A percentile compares a stretch with the other conserved stretches of the same genome.
Evolutionary conservation across 2,113 vertebrate genomes (phyloP).

Genomic region (Oncorhynchus gorbuscha): DNA sequence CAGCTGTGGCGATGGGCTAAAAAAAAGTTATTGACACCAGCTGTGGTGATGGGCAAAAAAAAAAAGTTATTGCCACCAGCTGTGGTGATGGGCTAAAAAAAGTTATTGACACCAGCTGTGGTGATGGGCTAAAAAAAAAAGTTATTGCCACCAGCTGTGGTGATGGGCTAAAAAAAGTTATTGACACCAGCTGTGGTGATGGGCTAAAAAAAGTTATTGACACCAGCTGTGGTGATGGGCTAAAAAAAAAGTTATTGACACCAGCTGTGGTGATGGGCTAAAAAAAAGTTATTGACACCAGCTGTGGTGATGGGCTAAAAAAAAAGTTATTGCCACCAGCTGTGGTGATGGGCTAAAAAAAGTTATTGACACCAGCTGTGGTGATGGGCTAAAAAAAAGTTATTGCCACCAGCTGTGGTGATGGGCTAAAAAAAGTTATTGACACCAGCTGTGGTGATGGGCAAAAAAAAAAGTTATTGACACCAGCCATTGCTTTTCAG

Average conservation of each 20-base stretch:
- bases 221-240: no score
- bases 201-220: no score
- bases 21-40: slow-evolving; percentile 35
- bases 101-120: slow-evolving; percentile 83
- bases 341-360: no score
- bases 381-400: no score
- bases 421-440: no score
- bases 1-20: slow-evolving; percentile 50
- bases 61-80: slow-evolving; percentile 83
- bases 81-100: no score
- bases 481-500: slow-evolving; percentile 89
- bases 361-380: no score
- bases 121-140: no score
- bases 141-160: no score
- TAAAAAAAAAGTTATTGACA: slow-evolving; percentile 77
- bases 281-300: no score
- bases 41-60: background rate
- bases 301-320: no score
- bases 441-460: slow-evolving; percentile 76
- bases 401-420: no score
- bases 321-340: slow-evolving; percentile 85
- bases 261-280: slow-evolving; percentile 55
- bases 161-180: slow-evolving; percentile 57
- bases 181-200: slow-evolving; percentile 76
- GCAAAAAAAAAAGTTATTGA: slow-evolving; percentile 84